Conservation (phyloP, 2,888 invertebrate species). For the Pristionchus fissidentatus region DNA sequence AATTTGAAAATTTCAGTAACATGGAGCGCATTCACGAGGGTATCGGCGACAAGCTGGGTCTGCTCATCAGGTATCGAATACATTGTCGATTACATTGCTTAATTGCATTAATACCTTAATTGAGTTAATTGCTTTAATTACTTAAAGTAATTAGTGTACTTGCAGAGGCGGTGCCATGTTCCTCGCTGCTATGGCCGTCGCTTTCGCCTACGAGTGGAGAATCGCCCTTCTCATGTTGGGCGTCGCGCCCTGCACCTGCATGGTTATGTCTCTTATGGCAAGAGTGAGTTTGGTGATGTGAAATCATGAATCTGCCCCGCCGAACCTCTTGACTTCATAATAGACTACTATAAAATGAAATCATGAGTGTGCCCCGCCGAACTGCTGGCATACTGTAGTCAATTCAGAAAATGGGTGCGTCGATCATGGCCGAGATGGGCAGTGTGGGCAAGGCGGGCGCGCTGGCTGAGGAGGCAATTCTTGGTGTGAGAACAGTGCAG, state of each 20-base stretch:
- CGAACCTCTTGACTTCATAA: neutral
- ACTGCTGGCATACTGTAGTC: neutral
- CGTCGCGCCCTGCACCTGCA: conserved; percentile 64
- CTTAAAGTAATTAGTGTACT: neutral
- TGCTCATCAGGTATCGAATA: conserved; percentile 58
- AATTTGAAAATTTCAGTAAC: conserved; percentile 53
- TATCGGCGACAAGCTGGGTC: conserved; percentile 69
- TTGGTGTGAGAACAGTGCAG: conserved; percentile 68
- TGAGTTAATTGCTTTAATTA: neutral
- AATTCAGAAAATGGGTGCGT: conserved; percentile 61
- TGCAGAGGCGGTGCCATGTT: conserved; percentile 61
- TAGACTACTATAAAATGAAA: neutral
- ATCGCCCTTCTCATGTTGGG: conserved; percentile 67
- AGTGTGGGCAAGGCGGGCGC: conserved; percentile 66
- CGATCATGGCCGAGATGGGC: conserved; percentile 58
- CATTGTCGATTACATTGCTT: neutral
- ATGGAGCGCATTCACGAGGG: conserved; percentile 67
- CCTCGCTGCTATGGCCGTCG: conserved; percentile 59
- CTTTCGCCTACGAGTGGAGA: conserved; percentile 67
- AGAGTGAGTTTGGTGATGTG: conserved; percentile 53
- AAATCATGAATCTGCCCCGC: neutral
- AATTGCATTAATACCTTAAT: neutral
- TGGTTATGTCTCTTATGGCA: conserved; percentile 67
- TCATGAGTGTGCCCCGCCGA: neutral
- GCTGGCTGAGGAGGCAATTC: conserved; percentile 68